These are phyloP conservation scores for Hippoglossus hippoglossus DNA, from an alignment of 2,797 vertebrate genomes.

Conservation along the genomic window DNA sequence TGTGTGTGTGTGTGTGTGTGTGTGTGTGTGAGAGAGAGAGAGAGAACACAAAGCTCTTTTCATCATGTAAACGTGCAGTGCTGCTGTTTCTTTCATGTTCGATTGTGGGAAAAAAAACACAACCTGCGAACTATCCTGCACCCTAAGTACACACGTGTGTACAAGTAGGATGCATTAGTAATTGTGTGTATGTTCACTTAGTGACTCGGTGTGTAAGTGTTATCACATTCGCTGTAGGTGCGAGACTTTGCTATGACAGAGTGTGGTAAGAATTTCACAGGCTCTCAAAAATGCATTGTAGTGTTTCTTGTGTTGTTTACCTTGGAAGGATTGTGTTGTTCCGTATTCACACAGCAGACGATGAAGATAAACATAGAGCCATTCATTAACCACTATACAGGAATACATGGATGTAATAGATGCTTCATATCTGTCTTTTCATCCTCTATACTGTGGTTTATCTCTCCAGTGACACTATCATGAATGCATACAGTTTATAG, in stretches of 20 bases:
- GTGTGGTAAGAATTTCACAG: constrained; percentile 39
- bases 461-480: neutral
- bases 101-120: neutral
- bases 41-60: constrained; percentile 5
- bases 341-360: no score
- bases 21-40: neutral
- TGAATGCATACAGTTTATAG: neutral
- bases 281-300: neutral
- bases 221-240: constrained; percentile 74
- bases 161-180: constrained; percentile 24
- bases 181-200: constrained; percentile 31
- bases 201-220: constrained; percentile 59
- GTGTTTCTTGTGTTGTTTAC: no score
- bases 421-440: constrained; percentile 3
- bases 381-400: constrained; percentile 5
- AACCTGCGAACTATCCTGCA: neutral
- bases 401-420: neutral
- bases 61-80: neutral
- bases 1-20: constrained; percentile 11
- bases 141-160: neutral
- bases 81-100: neutral
- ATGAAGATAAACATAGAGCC: no score
- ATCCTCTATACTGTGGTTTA: neutral
- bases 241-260: constrained; percentile 66
- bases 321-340: no score